Evolutionary conservation across 2,797 vertebrate genomes (phyloP), one percentile per base, ranked within the genome.

Genomic region (Lacerta bilineata): DNA sequence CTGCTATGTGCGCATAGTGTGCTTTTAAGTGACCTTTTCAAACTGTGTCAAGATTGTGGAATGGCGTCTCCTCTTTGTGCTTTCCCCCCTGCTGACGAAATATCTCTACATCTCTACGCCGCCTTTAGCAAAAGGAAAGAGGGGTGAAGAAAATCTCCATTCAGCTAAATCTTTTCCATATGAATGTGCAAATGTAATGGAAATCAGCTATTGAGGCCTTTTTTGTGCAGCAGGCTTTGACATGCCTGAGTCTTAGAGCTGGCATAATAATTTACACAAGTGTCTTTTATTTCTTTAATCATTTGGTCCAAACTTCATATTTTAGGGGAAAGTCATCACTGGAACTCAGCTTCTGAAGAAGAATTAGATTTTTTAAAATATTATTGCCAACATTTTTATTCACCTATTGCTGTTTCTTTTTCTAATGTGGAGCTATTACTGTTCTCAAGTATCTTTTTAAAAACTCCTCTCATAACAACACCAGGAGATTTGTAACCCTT

Each of bases 161-260:
- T 93, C 87, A 85, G 92, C 90, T 90, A 96, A 95, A 96, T 96
- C 91, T 94, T 93, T 94, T 93, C 95, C 95, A 91, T 84, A 92
- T 93, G 96, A 87, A 89, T 89, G 77, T 85, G 87, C 69, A 88
- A 93, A 90, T 69, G 74, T 93, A 94, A 94, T 93, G 87, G 90
- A 94, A 96, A 94, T 93, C 94, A 91, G 91, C 87, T 6, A 2
- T 39, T 83, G 89, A 91, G 89, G 86, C 66, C 68, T 87, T 85
- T 74, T 88, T 91, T 66, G 55, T 15, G 18, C 84, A 82, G 91
- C 10, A 71, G 43, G 84, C 77, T 68, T 9, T 87, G 89, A 76
- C 93, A 87, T 85, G 90, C 71, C 46, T 2, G 27, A 72, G 93
- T 95, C 93, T 95, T 94, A 89, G 0, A 18, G 84, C 68, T 79